Percentiles rank a stretch among this genome's conserved stretches.
phyloP scores from a whole-genome alignment of 2,888 invertebrate species.

The Clepsis dumicolana region DNA sequence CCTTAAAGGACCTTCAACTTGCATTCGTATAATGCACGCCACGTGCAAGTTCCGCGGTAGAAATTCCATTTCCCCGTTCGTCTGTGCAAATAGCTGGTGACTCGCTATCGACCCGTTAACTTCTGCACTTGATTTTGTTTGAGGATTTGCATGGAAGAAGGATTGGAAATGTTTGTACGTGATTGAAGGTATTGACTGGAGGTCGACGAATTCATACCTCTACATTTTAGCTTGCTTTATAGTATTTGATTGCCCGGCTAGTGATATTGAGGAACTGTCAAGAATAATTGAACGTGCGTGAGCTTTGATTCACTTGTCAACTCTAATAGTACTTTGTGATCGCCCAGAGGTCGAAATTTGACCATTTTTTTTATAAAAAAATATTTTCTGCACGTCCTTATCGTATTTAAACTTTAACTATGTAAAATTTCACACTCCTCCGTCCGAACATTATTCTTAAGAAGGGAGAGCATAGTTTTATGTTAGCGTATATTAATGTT shows the following conservation, averaged over 20 bases:
- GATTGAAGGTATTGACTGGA: conserved; percentile 15
- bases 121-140: conserved; percentile 38
- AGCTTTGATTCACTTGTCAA: too few relatives aligned
- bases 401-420: too few relatives aligned
- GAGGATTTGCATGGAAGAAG: conserved; percentile 28
- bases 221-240: background rate
- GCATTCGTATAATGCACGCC: background rate
- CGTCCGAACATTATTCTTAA: too few relatives aligned
- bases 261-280: too few relatives aligned
- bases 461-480: too few relatives aligned
- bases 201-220: background rate
- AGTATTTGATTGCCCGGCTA: background rate
- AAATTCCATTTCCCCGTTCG: conserved; percentile 60
- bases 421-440: too few relatives aligned
- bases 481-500: too few relatives aligned
- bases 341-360: too few relatives aligned
- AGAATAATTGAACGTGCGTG: too few relatives aligned
- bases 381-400: too few relatives aligned
- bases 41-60: conserved; percentile 45
- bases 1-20: background rate
- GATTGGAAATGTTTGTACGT: conserved; percentile 20
- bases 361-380: too few relatives aligned
- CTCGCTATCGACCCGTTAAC: conserved; percentile 45
- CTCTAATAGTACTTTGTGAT: too few relatives aligned
- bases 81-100: conserved; percentile 53